Base-by-base conservation (phyloP, 2,888 invertebrate species). In the Drosophila testacea region DNA sequence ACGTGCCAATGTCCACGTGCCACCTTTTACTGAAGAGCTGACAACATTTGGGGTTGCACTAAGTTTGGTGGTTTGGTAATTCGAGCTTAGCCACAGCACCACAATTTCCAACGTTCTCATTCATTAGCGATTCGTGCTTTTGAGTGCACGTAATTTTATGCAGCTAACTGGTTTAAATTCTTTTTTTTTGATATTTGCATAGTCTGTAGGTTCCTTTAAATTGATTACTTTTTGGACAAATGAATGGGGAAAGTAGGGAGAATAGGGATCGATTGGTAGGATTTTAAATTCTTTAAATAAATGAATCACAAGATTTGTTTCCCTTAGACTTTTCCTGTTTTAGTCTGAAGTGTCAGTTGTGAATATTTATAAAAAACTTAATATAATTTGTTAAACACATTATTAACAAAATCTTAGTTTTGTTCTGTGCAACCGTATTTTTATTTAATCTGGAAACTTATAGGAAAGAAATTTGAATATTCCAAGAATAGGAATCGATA, bases 1-100 rank as follows among this genome's bases (percentile, higher is more conserved):
- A 83, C 75, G 76, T 79, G 87, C 69, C 76, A 64, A 73, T 63
- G 87, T 83, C 88, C 88, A 88, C 86, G 79, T 72, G 79, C 59
- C 73, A 38, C 48, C 28, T 11, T 48, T 27, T 27, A 38, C 11
- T 41, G 38, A 22, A 51, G 10, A 9, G 39, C 39, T 44, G 36
- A 27, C 39, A 42, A 30, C 36, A 54, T 46, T 42, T 34, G 34
- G 48, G 38, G 16, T 32, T 51, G 42, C 13, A 22, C 13, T 13
- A 13, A 28, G 30, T 16, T 50, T 44, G 28, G 62, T 52, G 42
- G n/a, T 41, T 59, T 36, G 32, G 32, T 32, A 44, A 57, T 60
- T 65, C 46, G 16, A 46, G 32, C 32, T 11, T 28, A 34, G 47
- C 66, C 55, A 54, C 66, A 28, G 55, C 13, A 56, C 55, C 55